A percentile compares a stretch with the other conserved stretches of the same genome.
Conservation (phyloP, 2,888 invertebrate genomes). For the Andricus curvator region DNA sequence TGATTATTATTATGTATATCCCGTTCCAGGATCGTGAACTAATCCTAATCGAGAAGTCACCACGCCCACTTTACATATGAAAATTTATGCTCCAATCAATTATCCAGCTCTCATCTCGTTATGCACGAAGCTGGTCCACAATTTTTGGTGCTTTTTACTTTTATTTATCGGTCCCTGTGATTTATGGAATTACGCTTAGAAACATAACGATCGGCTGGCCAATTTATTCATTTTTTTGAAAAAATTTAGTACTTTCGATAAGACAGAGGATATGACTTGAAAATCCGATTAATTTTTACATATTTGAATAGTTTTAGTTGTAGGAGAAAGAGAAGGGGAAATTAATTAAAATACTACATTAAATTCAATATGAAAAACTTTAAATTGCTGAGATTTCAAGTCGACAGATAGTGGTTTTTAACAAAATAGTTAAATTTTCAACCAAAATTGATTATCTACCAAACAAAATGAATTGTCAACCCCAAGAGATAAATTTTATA, state of each 20-base stretch:
- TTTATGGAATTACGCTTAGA: conserved; percentile 11
- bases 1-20: neutral
- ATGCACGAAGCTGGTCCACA: conserved; percentile 7
- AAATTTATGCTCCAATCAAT: conserved; percentile 61
- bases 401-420: too few species aligned
- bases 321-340: too few species aligned
- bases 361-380: too few species aligned
- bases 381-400: too few species aligned
- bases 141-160: conserved; percentile 22
- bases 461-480: too few species aligned
- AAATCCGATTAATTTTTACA: too few species aligned
- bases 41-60: conserved; percentile 57
- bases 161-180: conserved; percentile 12
- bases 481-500: too few species aligned
- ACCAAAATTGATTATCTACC: too few species aligned
- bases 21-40: conserved; percentile 17
- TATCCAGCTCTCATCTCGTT: conserved; percentile 50
- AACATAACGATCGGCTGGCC: conserved; percentile 4
- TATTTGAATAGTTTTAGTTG: too few species aligned
- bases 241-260: neutral
- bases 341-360: too few species aligned
- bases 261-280: neutral
- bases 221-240: neutral
- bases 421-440: too few species aligned
- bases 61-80: conserved; percentile 61